Base-by-base conservation (phyloP, 2,888 invertebrate genomes). In the Rotaria sp. region DNA sequence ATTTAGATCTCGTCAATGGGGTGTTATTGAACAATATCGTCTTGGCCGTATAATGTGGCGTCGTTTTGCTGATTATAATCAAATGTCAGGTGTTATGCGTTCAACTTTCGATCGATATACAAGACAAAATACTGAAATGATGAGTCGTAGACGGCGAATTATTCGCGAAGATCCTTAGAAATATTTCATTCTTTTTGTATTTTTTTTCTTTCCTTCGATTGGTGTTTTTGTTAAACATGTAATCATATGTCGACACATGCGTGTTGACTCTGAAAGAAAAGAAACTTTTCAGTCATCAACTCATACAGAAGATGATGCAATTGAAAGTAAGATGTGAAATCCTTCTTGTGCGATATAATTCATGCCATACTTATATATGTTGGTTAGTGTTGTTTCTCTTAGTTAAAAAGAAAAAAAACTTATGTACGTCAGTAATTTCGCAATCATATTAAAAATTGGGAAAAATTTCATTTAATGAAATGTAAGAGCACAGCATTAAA, bases 1-100 rank as follows among this genome's bases (percentile, higher is more conserved):
- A 30, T 13, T 38, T 35, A 74, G 35, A 11, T 74, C 74, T 38
- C 41, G 74, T 24, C 74, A 74, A 74, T 74, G 80, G 80, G 80
- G 45, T 45, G 80, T 80, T 45, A 94, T 96, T 0, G 91, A 92
- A 84, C 93, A 94, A 86, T 98, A 95, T 94, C 93, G 96, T 85
- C 90, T 98, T 87, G 96, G 96, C 89, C 93, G 97, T 89, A 95
- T 97, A 88, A 94, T 96, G 11, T 99, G 95, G 93, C 93, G 97
- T 87, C 93, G 95, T 90, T 92, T 96, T 87, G 96, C 96, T 0
- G 98, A 99, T 92, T 95, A 97, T 91, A 97, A 97, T 91, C 94
- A 95, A 91, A 91, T 98, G 67, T 93, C 95, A 35, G 97, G 97
- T 67, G 94, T 97, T 0, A 96, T 96, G 90, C 93, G 97, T 90